These are phyloP conservation scores for Acrobasis repandana DNA, from an alignment of 2,888 invertebrate genomes.

Conservation along the genomic window DNA sequence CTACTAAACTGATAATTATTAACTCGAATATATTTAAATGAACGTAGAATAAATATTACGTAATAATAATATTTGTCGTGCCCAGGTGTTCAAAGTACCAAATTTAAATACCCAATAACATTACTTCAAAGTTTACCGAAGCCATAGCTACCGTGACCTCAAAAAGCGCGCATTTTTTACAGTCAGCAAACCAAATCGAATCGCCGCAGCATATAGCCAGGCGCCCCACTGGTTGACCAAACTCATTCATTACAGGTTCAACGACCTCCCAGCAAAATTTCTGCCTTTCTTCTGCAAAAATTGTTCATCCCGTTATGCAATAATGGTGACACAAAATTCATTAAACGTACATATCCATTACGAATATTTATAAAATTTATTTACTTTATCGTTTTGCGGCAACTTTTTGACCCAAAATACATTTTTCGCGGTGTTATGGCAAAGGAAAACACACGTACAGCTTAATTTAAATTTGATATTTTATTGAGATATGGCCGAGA, in stretches of 20 bases:
- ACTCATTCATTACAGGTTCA: conserved; percentile 40
- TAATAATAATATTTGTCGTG: background rate
- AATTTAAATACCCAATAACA: conserved; percentile 23
- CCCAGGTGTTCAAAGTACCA: conserved; percentile 6
- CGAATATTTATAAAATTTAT: conserved; percentile 20
- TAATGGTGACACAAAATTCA: conserved; percentile 54
- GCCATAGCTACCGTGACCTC: conserved; percentile 30
- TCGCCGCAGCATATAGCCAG: conserved; percentile 32
- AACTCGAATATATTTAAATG: no score
- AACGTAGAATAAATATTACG: no score
- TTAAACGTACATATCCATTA: conserved; percentile 38
- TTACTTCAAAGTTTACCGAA: conserved; percentile 3
- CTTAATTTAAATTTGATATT: conserved; percentile 59
- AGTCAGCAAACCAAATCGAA: conserved; percentile 37
- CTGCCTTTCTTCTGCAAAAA: conserved; percentile 27
- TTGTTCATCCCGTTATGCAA: conserved; percentile 56
- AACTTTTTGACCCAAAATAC: conserved; percentile 25
- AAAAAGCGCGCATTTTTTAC: conserved; percentile 32
- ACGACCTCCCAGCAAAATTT: conserved; percentile 46
- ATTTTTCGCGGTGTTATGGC: conserved; percentile 33
- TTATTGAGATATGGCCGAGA: conserved; percentile 41
- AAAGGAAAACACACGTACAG: conserved; percentile 44
- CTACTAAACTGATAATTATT: no score
- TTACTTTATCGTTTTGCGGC: conserved; percentile 26
- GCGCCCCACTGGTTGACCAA: conserved; percentile 38